These are phyloP conservation scores for Heliothis peltigera DNA, from an alignment of 2,888 invertebrate species.

Conservation along the genomic window DNA sequence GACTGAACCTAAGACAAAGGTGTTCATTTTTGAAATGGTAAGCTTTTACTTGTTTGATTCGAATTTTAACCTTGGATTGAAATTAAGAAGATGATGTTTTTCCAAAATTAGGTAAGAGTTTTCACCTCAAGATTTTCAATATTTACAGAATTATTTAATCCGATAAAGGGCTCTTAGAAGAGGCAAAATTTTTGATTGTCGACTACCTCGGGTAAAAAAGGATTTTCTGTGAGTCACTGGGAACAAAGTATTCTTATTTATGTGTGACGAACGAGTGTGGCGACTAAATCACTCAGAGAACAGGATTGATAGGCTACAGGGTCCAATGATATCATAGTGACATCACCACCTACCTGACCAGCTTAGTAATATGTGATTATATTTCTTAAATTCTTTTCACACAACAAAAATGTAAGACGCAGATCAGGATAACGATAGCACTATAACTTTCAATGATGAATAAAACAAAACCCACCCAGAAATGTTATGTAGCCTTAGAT, in stretches of 20 bases:
- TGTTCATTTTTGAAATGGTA: no score
- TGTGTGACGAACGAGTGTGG: not conserved
- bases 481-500: no score
- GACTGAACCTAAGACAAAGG: no score
- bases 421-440: not conserved
- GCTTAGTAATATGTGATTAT: conserved; percentile 28
- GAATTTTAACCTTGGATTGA: no score
- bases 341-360: conserved; percentile 38
- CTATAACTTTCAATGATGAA: not conserved
- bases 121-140: no score
- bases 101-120: no score
- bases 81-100: no score
- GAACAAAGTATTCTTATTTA: not conserved
- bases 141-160: no score
- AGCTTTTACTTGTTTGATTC: no score
- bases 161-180: no score
- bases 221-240: conserved; percentile 18
- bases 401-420: not conserved
- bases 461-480: no score
- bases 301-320: conserved; percentile 11
- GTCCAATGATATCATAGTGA: conserved; percentile 41
- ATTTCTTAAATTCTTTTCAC: conserved; percentile 9
- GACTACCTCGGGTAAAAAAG: not conserved
- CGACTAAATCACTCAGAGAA: conserved; percentile 16
- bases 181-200: no score